Percentiles rank a stretch among this genome's conserved stretches.
phyloP scores from a whole-genome alignment of 2,113 vertebrate genomes.

The Glaucidium brasilianum region DNA sequence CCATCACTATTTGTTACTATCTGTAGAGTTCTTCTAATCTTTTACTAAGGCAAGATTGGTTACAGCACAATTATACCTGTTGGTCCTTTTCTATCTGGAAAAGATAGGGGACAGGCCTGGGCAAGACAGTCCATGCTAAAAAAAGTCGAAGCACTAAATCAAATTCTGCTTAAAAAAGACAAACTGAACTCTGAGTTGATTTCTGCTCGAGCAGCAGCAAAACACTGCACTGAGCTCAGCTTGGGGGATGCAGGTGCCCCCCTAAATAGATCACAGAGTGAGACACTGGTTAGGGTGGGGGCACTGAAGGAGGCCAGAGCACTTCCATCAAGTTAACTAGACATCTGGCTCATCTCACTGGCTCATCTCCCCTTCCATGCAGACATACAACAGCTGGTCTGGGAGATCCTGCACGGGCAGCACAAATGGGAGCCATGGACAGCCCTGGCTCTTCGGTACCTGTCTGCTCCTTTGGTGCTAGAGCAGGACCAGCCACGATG shows the following conservation, averaged over 20 bases:
- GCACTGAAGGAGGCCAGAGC: neutral
- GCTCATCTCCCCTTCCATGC: neutral
- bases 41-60: neutral
- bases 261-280: too few relatives aligned
- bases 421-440: rapidly evolving
- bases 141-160: neutral
- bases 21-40: neutral
- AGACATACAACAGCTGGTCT: rapidly evolving
- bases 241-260: neutral
- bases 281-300: rapidly evolving
- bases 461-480: constrained; percentile 63
- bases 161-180: neutral
- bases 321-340: rapidly evolving
- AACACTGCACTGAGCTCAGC: neutral
- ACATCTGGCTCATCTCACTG: too few relatives aligned
- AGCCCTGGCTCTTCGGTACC: constrained; percentile 58
- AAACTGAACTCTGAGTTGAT: neutral
- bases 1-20: neutral
- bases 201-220: neutral
- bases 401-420: rapidly evolving
- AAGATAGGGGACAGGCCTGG: neutral
- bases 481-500: constrained; percentile 42
- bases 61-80: rapidly evolving
- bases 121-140: rapidly evolving
- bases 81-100: neutral